Evolutionary conservation across 2,113 vertebrate species (phyloP), one percentile per base, ranked within the genome.

Genomic region (Gasterosteus nipponicus): DNA sequence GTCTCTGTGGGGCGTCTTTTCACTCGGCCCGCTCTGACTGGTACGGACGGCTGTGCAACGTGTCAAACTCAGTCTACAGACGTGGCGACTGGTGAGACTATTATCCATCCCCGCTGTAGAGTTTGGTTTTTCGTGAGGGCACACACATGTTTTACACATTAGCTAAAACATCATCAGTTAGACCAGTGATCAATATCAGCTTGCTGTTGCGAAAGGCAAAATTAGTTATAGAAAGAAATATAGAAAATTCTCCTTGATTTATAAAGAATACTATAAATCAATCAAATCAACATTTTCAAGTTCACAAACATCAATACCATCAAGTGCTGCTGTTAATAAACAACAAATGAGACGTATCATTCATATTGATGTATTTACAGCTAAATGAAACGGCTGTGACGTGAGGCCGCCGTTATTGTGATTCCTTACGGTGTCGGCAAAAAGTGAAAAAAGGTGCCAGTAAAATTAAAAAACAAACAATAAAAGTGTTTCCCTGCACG

Each of bases 261-360:
- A 85, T 86, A 87, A 84, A 85, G 83, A 74, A 60, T 80, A 83
- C 58, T 71, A 78, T 29, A 84, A 90, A 90, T 83, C 59, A 89
- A 84, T 73, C 54, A 72, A 87, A 87, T 77, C 62, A 85, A 89
- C 74, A 80, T 65, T 78, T 76, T 81, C 74, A 82, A 79, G 79
- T 81, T 81, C 82, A 91, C 87, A 87, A 79, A 91, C 87, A 88
- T 81, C 78, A 56, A 89, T 82, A 87, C 75, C 88, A 92, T 90
- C 90, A 90, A 89, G 86, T 89, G 86, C 87, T 89, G 85, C 68
- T 81, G 77, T 86, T 75, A 79, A 84, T 70, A 82, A 89, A 87
- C 72, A 89, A 87, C 72, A 78, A 73, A 76, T n/a, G 59, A 63
- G 54, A 79, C 58, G 33, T 33, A 68, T 4, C 74, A 60, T 68